These are phyloP conservation scores for Arizona elegans DNA, from an alignment of 2,113 vertebrate species.

Conservation along the genomic window DNA sequence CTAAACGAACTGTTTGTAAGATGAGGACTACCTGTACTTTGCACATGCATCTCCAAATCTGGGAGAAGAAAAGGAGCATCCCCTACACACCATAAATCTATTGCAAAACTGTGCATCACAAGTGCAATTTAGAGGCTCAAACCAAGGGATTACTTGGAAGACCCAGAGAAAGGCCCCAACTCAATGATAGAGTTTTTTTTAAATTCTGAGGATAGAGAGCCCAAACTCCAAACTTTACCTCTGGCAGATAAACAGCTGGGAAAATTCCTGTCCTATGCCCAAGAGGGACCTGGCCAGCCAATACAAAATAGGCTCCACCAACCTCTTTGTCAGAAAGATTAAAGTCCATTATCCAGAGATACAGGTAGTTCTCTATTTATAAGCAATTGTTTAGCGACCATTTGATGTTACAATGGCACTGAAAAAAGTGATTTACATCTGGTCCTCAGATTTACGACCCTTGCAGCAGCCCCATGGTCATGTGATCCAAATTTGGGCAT, in stretches of 20 bases:
- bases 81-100: background rate
- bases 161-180: background rate
- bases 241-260: background rate
- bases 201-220: background rate
- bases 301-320: background rate
- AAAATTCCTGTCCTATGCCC: background rate
- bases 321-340: background rate
- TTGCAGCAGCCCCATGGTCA: no score
- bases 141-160: background rate
- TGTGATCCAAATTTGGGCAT: no score
- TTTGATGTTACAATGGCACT: no score
- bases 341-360: background rate
- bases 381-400: no score
- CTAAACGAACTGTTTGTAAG: no score
- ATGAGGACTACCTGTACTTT: background rate
- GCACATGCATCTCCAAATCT: background rate
- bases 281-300: background rate
- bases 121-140: background rate
- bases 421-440: no score
- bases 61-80: background rate
- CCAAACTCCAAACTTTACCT: background rate
- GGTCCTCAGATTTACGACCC: no score
- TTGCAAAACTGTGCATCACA: background rate
- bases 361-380: no score
- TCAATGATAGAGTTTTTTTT: background rate